Conservation (phyloP, 2,113 vertebrate species). For the Corydoras maculifer region DNA sequence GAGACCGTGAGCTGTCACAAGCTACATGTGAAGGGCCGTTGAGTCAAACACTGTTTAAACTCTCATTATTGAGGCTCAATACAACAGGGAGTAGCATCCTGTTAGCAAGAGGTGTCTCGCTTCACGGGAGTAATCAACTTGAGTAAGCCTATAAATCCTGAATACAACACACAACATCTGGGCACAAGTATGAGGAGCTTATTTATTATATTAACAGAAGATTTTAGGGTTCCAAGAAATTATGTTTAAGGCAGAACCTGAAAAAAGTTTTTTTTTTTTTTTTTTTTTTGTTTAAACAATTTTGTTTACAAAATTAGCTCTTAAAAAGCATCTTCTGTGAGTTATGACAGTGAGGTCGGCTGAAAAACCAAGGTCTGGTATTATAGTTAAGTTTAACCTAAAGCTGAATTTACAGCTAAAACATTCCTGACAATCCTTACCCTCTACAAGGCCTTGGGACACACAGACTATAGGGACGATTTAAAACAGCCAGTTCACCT, state of each 20-base stretch:
- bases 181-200: background rate
- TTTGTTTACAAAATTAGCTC: too few species aligned
- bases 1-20: slow-evolving; percentile 45
- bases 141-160: background rate
- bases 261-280: background rate
- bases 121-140: background rate
- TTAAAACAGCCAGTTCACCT: too few species aligned
- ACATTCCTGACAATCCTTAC: too few species aligned
- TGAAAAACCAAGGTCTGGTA: background rate
- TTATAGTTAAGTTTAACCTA: too few species aligned
- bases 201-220: background rate
- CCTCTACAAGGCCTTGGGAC: too few species aligned
- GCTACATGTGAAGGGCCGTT: slow-evolving; percentile 34
- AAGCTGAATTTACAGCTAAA: too few species aligned
- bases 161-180: too few species aligned
- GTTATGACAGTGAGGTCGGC: too few species aligned
- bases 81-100: slow-evolving; percentile 16
- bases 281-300: background rate
- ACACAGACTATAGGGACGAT: too few species aligned
- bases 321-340: too few species aligned
- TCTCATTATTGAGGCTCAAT: slow-evolving; percentile 33
- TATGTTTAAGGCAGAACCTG: too few species aligned
- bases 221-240: too few species aligned
- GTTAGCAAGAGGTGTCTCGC: background rate
- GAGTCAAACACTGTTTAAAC: slow-evolving; percentile 46